Percentiles rank a stretch among this genome's conserved stretches.
Evolutionary conservation across 2,113 vertebrate species (phyloP).

Genomic region (Peromyscus californicus): DNA sequence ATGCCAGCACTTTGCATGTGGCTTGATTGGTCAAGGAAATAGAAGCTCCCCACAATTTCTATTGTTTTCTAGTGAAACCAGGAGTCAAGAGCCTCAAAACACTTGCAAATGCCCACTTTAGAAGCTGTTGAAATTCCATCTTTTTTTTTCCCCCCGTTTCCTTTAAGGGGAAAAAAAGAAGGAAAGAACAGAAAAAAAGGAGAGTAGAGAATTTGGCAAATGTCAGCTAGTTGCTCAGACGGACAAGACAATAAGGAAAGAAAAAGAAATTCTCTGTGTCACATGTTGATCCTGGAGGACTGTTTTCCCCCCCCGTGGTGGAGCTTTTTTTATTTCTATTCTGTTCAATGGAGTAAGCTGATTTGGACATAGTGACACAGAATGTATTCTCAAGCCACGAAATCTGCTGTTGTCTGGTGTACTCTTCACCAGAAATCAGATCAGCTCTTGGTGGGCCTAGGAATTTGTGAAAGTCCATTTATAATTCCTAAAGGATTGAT

Average conservation of each 20-base stretch:
- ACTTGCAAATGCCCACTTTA: background rate
- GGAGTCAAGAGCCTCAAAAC: background rate
- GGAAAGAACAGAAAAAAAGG: background rate
- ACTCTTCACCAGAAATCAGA: slow-evolving; percentile 48
- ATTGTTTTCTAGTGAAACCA: slow-evolving; percentile 2
- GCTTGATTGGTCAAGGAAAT: background rate
- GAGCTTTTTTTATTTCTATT: background rate
- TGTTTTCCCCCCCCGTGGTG: background rate
- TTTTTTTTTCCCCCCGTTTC: background rate
- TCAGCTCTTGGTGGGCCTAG: slow-evolving; percentile 62
- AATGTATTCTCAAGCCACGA: slow-evolving; percentile 64
- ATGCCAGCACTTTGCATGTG: background rate
- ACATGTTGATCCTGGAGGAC: background rate
- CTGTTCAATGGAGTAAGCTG: slow-evolving; percentile 30
- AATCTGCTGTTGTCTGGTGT: slow-evolving; percentile 64
- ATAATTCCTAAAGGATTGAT: slow-evolving; percentile 70
- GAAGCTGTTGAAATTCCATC: background rate
- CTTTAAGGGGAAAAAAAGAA: background rate
- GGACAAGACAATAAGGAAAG: background rate
- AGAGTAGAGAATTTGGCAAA: background rate
- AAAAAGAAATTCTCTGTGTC: background rate
- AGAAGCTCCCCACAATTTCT: background rate
- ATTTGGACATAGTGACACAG: slow-evolving; percentile 5
- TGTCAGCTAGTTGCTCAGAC: background rate
- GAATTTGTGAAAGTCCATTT: slow-evolving; percentile 61